These are phyloP conservation scores for Tiliqua scincoides DNA, from an alignment of 2,113 vertebrate genomes.

Conservation along the genomic window DNA sequence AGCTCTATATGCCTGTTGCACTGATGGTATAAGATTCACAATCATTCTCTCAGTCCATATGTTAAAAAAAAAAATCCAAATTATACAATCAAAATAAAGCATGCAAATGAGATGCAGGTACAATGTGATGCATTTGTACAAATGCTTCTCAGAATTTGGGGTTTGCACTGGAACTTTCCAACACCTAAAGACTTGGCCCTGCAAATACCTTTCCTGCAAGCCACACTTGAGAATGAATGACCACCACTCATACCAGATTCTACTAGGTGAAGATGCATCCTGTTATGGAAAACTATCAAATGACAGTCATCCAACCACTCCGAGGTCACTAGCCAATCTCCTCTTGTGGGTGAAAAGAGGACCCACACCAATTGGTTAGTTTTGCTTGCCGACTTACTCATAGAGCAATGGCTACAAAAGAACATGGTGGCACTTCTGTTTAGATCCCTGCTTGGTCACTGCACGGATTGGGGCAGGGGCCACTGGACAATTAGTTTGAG, in stretches of 20 bases:
- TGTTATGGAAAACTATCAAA: not conserved
- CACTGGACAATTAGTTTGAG: not conserved
- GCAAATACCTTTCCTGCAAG: not conserved
- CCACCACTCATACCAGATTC: fast-evolving
- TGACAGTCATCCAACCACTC: not conserved
- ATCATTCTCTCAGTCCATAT: not conserved
- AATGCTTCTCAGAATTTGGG: not conserved
- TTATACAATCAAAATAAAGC: not conserved
- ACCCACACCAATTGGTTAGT: not conserved
- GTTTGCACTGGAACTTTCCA: not conserved
- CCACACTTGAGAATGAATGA: fast-evolving
- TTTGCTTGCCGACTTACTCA: not conserved
- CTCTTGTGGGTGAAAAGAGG: not conserved
- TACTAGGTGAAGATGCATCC: fast-evolving
- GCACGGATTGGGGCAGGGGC: not conserved
- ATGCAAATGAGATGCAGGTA: not conserved
- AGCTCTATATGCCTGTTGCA: not conserved
- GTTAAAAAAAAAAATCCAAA: not conserved
- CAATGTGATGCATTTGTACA: not conserved
- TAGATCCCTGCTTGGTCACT: not conserved
- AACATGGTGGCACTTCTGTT: not conserved
- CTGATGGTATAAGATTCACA: not conserved
- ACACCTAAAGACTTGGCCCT: not conserved
- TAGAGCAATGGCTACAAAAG: fast-evolving
- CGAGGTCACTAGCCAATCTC: not conserved